Evolutionary conservation across 2,113 vertebrate species (phyloP).

Genomic region (Cryptomyrus ogoouensis): DNA sequence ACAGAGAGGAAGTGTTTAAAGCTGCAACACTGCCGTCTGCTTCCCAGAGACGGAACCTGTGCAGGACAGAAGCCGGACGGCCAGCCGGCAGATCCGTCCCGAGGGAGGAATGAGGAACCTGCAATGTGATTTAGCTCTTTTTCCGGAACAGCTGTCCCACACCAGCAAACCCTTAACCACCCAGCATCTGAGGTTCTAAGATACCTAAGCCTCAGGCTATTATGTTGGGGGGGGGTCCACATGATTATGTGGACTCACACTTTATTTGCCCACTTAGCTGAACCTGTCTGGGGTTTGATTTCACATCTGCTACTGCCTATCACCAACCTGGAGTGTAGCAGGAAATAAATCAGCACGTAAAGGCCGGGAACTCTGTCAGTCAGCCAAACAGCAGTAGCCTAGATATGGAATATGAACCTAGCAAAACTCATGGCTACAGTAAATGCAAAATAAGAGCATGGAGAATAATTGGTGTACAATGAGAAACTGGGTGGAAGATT

Average conservation of each 20-base stretch:
- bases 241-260: background rate
- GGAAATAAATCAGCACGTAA: background rate
- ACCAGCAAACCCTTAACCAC: background rate
- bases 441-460: background rate
- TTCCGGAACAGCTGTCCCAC: background rate
- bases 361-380: background rate
- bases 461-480: background rate
- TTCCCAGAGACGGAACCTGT: background rate
- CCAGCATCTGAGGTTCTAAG: background rate
- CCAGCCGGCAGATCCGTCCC: background rate
- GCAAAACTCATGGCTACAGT: background rate
- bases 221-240: no score
- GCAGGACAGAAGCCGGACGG: background rate
- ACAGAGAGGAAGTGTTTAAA: background rate
- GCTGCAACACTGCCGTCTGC: background rate
- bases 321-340: background rate
- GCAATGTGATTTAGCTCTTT: background rate
- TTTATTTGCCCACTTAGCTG: background rate
- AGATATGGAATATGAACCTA: background rate
- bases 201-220: background rate
- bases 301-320: background rate
- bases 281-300: background rate
- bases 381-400: background rate
- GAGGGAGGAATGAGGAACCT: background rate
- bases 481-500: background rate